A percentile compares a stretch with the other conserved stretches of the same genome.
Evolutionary conservation across 1,140 invertebrate genomes (phyloP).

Genomic region (Saxidomus purpurata): DNA sequence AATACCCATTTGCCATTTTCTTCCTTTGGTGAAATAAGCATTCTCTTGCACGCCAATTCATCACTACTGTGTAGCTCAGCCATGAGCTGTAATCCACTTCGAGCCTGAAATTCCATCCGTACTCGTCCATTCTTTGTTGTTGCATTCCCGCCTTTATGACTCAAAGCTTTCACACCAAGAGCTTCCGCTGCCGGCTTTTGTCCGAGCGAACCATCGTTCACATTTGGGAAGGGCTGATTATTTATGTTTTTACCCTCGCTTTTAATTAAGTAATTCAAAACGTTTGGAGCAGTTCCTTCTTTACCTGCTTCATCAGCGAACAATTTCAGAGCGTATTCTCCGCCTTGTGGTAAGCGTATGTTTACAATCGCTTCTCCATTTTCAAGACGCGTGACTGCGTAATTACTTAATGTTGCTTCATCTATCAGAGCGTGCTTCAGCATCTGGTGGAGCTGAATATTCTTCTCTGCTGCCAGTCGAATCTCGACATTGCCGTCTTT

Average conservation of each 20-base stretch:
- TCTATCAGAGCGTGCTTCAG: conserved; percentile 81
- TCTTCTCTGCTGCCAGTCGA: conserved; percentile 77
- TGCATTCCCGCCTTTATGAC: conserved; percentile 73
- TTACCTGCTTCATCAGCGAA: conserved; percentile 79
- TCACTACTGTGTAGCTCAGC: conserved; percentile 82
- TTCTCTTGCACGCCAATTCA: conserved; percentile 74
- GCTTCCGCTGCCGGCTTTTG: conserved; percentile 72
- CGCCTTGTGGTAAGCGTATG: conserved; percentile 81
- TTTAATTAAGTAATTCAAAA: conserved; percentile 83
- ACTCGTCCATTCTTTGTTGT: conserved; percentile 74
- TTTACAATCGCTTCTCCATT: conserved; percentile 80
- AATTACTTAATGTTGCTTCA: conserved; percentile 82
- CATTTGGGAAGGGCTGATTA: conserved; percentile 80
- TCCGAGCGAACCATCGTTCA: conserved; percentile 79
- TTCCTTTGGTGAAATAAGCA: conserved; percentile 70
- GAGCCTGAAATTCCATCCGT: conserved; percentile 75
- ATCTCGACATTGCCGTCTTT: conserved; percentile 83
- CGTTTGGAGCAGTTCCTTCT: conserved; percentile 81
- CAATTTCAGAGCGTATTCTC: conserved; percentile 83
- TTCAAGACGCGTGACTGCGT: conserved; percentile 78
- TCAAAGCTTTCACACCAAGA: conserved; percentile 79
- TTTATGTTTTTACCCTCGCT: conserved; percentile 69
- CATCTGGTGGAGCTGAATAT: conserved; percentile 78
- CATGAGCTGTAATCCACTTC: conserved; percentile 77
- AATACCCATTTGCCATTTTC: conserved; percentile 79